phyloP scores from a whole-genome alignment of 2,888 invertebrate species.

The Volucella inflata region DNA sequence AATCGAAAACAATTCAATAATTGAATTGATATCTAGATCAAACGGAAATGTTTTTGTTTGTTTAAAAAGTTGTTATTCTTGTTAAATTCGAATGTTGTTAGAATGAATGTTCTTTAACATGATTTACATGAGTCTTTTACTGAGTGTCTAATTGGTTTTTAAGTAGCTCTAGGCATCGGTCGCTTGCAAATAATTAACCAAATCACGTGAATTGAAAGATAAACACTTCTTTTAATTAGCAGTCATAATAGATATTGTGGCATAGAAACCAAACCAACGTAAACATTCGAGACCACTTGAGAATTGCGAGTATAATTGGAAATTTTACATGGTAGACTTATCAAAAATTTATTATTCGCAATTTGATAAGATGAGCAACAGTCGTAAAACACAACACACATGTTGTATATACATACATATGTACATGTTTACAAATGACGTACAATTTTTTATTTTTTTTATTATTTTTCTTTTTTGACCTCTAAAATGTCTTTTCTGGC shows the following conservation, averaged over 20 bases:
- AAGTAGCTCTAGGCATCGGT: too few relatives aligned
- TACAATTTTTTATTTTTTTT: background rate
- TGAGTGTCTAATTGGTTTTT: too few relatives aligned
- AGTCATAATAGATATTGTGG: background rate
- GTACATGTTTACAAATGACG: too few relatives aligned
- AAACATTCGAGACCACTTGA: background rate
- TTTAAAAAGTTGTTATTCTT: background rate
- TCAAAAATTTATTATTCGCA: background rate
- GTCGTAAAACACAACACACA: background rate
- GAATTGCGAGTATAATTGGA: background rate
- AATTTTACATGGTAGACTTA: conserved; percentile 7
- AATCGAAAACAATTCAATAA: background rate
- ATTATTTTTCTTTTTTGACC: conserved; percentile 16
- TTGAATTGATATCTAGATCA: conserved; percentile 29
- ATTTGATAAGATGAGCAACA: conserved; percentile 13
- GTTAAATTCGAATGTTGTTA: too few relatives aligned
- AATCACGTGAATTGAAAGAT: conserved; percentile 14
- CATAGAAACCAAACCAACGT: background rate
- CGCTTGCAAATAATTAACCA: conserved; percentile 2
- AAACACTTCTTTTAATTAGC: conserved; percentile 1
- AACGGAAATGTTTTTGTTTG: background rate
- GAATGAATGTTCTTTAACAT: too few relatives aligned
- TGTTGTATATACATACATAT: too few relatives aligned
- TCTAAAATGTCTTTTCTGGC: conserved; percentile 37
- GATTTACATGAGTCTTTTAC: too few relatives aligned